Conservation (phyloP, 1,140 invertebrate species). For the Cephus cinctus region DNA sequence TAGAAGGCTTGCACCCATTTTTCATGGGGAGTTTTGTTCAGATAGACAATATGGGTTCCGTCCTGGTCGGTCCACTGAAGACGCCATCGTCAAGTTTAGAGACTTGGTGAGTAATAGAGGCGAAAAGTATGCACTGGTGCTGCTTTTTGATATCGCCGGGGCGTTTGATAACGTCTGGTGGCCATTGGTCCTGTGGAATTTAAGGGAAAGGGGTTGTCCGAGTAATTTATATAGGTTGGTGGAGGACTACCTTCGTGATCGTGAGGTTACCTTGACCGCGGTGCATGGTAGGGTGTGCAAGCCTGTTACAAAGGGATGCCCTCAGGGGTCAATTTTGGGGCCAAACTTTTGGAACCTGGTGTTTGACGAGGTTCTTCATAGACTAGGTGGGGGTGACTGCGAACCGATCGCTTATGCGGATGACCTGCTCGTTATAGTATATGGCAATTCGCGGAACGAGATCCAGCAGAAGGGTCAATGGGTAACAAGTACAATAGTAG, state of each 20-base stretch:
- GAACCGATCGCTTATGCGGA: conserved; percentile 27
- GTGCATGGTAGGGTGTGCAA: background rate
- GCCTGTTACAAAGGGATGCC: background rate
- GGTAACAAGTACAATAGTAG: background rate
- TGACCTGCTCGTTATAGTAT: conserved; percentile 18
- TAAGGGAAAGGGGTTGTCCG: conserved; percentile 12
- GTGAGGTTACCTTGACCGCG: no score
- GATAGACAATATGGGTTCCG: conserved; percentile 1
- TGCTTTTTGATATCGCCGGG: conserved; percentile 30
- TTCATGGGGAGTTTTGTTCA: background rate
- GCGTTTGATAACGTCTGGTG: conserved; percentile 38
- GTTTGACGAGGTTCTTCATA: conserved; percentile 21
- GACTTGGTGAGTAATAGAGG: background rate
- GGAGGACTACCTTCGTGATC: background rate
- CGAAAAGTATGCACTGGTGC: background rate
- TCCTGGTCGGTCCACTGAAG: background rate
- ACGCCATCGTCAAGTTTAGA: conserved; percentile 1
- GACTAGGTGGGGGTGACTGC: background rate
- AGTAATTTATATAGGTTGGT: background rate
- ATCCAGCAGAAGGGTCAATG: conserved; percentile 6
- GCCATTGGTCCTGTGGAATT: conserved; percentile 10
- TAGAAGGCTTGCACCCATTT: conserved; percentile 12
- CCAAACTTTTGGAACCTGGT: conserved; percentile 22
- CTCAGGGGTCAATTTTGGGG: background rate
- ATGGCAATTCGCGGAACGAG: conserved; percentile 7